Percentiles rank a stretch among this genome's conserved stretches.
These are phyloP conservation scores for Pseudochirops cupreus DNA, from an alignment of 2,797 vertebrate species.

Conservation along the genomic window DNA sequence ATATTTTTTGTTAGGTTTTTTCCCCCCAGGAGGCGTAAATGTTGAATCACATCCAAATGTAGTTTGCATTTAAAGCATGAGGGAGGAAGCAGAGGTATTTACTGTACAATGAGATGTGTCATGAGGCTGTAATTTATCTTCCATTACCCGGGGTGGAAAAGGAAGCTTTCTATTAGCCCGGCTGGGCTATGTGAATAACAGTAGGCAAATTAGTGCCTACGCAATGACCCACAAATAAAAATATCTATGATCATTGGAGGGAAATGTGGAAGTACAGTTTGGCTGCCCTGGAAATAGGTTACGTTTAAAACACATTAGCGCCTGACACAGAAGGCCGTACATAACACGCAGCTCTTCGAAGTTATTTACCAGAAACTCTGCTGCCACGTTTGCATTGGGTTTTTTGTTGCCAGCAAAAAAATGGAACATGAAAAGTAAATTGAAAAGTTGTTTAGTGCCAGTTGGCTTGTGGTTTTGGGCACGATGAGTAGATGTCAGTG, in stretches of 20 bases:
- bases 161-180: slow-evolving; percentile 63
- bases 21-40: slow-evolving; percentile 34
- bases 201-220: slow-evolving; percentile 65
- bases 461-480: slow-evolving; percentile 17
- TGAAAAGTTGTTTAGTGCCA: slow-evolving; percentile 60
- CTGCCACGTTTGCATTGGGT: slow-evolving; percentile 68
- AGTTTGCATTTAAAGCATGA: slow-evolving; percentile 65
- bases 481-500: background rate
- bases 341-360: slow-evolving; percentile 71
- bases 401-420: slow-evolving; percentile 69
- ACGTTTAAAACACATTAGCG: slow-evolving; percentile 77
- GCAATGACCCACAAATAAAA: slow-evolving; percentile 62
- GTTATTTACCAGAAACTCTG: slow-evolving; percentile 76
- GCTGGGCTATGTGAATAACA: slow-evolving; percentile 53
- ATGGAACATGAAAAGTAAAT: slow-evolving; percentile 73
- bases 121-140: slow-evolving; percentile 51
- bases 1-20: background rate
- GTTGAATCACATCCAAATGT: slow-evolving; percentile 44
- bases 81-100: slow-evolving; percentile 38
- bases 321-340: slow-evolving; percentile 37
- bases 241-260: slow-evolving; percentile 21
- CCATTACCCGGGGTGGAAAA: slow-evolving; percentile 57
- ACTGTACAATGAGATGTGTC: slow-evolving; percentile 30
- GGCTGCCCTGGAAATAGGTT: slow-evolving; percentile 67
- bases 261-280: slow-evolving; percentile 67